Evolutionary conservation across 53 echinoderm and acorn worm species (phyloP).

Genomic region (Pentamera pediparva): DNA sequence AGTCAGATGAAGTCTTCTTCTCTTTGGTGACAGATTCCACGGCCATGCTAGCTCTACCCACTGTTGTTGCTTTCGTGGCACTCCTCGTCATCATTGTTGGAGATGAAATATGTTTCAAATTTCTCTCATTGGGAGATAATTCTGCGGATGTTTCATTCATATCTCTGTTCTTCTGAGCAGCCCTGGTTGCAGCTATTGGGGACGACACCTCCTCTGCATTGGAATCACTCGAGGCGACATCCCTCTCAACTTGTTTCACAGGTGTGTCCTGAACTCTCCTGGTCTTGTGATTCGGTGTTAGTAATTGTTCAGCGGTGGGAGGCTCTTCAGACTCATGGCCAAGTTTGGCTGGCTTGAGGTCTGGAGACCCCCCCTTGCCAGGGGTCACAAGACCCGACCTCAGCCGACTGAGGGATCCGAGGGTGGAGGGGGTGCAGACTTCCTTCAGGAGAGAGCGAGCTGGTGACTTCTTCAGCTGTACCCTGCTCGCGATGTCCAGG

Average conservation of each 20-base stretch:
- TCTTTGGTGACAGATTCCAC: neutral
- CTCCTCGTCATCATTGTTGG: too few relatives aligned
- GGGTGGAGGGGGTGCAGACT: conserved; percentile 21
- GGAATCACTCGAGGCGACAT: neutral
- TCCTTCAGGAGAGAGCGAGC: conserved; percentile 17
- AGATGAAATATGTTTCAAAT: too few relatives aligned
- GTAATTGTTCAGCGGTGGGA: neutral
- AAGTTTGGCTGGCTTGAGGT: neutral
- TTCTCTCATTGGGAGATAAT: too few relatives aligned
- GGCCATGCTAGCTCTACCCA: neutral
- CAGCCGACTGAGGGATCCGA: conserved; percentile 3
- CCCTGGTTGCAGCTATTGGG: neutral
- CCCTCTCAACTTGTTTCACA: neutral
- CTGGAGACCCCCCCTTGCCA: neutral
- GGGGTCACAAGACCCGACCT: neutral
- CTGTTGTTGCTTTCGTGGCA: too few relatives aligned
- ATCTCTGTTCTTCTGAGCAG: neutral
- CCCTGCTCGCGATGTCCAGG: neutral
- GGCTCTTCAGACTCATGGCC: neutral
- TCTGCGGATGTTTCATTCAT: too few relatives aligned
- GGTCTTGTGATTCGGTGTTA: neutral
- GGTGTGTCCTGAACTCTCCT: neutral
- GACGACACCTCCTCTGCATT: neutral
- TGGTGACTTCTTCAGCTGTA: conserved; percentile 9
- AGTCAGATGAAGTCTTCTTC: too few relatives aligned